Percentiles rank a stretch among this genome's conserved stretches.
Evolutionary conservation across 53 echinoderm and acorn worm species (phyloP).

Genomic region (Holothuria scabra): DNA sequence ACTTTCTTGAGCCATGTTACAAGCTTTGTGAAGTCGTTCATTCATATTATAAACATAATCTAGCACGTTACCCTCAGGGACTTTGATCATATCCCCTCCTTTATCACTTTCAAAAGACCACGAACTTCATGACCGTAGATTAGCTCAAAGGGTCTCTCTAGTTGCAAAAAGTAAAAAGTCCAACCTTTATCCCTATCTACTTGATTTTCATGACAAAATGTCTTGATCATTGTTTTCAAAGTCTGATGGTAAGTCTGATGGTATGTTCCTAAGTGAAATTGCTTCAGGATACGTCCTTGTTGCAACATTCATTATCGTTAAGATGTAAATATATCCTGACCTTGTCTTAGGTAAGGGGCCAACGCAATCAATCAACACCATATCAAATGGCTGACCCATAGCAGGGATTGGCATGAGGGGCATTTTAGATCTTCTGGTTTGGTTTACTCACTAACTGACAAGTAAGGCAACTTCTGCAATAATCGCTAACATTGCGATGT

Average conservation of each 20-base stretch:
- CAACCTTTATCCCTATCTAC: too few species aligned
- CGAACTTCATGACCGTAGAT: too few species aligned
- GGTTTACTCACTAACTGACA: slow-evolving; percentile 69
- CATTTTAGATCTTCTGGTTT: slow-evolving; percentile 51
- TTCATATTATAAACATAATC: slow-evolving; percentile 63
- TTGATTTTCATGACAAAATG: too few species aligned
- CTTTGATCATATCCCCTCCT: slow-evolving; percentile 26
- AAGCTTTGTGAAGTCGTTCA: slow-evolving; percentile 47
- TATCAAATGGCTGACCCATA: slow-evolving; percentile 60
- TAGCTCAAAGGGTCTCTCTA: too few species aligned
- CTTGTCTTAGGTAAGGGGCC: slow-evolving; percentile 51
- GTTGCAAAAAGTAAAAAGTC: too few species aligned
- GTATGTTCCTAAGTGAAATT: too few species aligned
- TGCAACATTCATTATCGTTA: too few species aligned
- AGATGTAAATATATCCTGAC: too few species aligned
- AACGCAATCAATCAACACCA: slow-evolving; percentile 60
- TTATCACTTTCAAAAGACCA: too few species aligned
- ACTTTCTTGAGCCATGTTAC: slow-evolving; percentile 55
- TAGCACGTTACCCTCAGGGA: slow-evolving; percentile 35
- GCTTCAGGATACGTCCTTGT: slow-evolving; percentile 33
- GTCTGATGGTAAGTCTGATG: too few species aligned
- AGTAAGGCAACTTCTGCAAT: slow-evolving; percentile 51
- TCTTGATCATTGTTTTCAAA: too few species aligned
- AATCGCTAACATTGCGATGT: slow-evolving; percentile 57
- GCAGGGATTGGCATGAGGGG: too few species aligned